Percentiles rank a stretch among this genome's conserved stretches.
Evolutionary conservation across 1,140 invertebrate genomes (phyloP).

Genomic region (Catajapyx aquilonaris): DNA sequence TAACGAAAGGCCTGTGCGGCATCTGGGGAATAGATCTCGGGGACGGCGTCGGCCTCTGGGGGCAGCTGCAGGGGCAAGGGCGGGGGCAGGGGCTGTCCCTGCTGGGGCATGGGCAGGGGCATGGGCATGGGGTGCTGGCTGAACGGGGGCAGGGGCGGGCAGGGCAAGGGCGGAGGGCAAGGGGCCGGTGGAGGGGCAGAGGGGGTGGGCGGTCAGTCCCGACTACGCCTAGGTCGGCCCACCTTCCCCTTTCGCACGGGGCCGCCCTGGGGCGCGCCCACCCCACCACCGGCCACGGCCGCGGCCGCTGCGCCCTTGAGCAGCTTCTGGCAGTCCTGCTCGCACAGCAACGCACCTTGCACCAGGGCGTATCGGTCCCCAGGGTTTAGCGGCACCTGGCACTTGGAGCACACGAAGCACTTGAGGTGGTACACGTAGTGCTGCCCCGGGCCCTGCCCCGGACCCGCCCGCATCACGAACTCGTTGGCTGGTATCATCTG

Average conservation of each 20-base stretch:
- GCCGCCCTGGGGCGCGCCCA: constrained; percentile 22
- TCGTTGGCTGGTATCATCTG: constrained; percentile 77
- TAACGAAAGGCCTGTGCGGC: no score
- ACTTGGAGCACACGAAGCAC: constrained; percentile 84
- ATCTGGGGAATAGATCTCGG: no score
- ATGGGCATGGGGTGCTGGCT: no score
- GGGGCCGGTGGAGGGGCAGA: no score
- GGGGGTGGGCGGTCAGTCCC: constrained; percentile 37
- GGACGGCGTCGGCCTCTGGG: no score
- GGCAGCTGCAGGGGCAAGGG: no score
- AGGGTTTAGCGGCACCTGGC: constrained; percentile 57
- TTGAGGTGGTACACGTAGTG: constrained; percentile 73
- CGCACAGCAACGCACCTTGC: constrained; percentile 64
- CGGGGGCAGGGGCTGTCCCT: no score
- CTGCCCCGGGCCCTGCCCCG: constrained; percentile 4
- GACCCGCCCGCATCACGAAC: constrained; percentile 63
- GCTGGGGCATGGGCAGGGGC: no score
- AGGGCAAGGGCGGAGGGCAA: no score
- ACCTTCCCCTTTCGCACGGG: constrained; percentile 58
- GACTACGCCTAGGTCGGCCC: constrained; percentile 35
- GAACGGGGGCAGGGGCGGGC: no score
- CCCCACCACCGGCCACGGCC: constrained; percentile 28
- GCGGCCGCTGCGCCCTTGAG: constrained; percentile 42
- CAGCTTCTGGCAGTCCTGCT: constrained; percentile 81
- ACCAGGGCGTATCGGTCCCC: constrained; percentile 77